A percentile compares a stretch with the other conserved stretches of the same genome.
Evolutionary conservation across 35 echinoderm and acorn worm genomes (phyloP).

Genomic region (Eucidaris tribuloides): DNA sequence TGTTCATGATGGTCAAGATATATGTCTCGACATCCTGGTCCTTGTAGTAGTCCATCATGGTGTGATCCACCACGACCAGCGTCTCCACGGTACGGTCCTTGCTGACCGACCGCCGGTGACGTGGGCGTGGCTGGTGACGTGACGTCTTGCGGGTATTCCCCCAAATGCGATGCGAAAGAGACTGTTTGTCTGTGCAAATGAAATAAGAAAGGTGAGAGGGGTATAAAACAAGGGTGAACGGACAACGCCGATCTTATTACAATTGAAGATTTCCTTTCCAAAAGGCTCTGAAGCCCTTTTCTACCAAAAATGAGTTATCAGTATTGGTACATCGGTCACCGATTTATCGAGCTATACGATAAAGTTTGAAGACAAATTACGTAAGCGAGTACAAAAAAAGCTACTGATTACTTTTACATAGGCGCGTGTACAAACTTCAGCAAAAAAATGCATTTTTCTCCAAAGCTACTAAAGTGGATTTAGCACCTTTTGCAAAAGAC

Average conservation of each 20-base stretch:
- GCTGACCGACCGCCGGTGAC: slow-evolving; percentile 59
- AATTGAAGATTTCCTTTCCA: neutral
- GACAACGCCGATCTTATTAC: neutral
- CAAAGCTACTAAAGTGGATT: no score
- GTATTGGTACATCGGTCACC: no score
- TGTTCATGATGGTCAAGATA: slow-evolving; percentile 94
- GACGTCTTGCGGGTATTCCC: neutral
- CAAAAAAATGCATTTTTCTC: no score
- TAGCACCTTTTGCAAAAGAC: no score
- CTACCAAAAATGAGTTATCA: no score
- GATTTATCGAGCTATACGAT: neutral
- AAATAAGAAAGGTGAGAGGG: neutral
- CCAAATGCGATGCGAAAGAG: neutral
- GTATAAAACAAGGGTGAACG: neutral
- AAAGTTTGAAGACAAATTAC: no score
- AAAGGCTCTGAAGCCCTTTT: no score
- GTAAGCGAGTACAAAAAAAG: neutral
- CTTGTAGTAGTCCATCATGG: slow-evolving; percentile 83
- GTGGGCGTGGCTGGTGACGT: neutral
- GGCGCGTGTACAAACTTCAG: no score
- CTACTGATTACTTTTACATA: no score
- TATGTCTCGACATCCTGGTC: slow-evolving; percentile 85
- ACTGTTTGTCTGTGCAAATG: neutral
- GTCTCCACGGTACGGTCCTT: slow-evolving; percentile 76
- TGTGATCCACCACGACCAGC: slow-evolving; percentile 76